Conservation (phyloP, 2,888 invertebrate genomes). For the Malthinus seriepunctatus region DNA sequence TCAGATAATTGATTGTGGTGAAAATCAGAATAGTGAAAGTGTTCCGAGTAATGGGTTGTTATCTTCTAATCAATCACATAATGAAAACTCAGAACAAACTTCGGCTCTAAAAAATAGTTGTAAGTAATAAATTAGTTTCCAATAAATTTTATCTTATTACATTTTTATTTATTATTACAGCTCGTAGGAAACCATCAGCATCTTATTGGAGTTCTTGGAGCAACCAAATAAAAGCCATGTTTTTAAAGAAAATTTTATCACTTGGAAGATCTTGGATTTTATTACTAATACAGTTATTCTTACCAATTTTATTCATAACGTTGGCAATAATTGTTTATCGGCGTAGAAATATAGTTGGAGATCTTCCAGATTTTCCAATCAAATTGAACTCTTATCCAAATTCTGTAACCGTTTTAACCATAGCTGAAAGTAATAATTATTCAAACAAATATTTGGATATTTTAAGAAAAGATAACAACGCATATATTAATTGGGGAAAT, state of each 20-base stretch:
- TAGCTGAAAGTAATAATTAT: slow-evolving; percentile 40
- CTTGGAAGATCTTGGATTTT: slow-evolving; percentile 70
- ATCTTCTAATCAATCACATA: no score
- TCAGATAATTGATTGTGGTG: neutral
- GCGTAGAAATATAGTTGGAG: slow-evolving; percentile 53
- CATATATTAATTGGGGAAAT: slow-evolving; percentile 26
- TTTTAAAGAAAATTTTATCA: slow-evolving; percentile 49
- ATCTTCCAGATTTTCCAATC: slow-evolving; percentile 61
- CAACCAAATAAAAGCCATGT: slow-evolving; percentile 52
- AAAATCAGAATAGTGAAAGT: neutral
- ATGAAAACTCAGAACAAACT: no score
- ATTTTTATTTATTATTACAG: no score
- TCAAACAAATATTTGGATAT: slow-evolving; percentile 47
- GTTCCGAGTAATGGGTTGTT: no score
- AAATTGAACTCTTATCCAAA: slow-evolving; percentile 55
- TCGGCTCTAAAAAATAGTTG: no score
- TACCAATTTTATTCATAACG: slow-evolving; percentile 68
- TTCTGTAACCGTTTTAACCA: slow-evolving; percentile 46
- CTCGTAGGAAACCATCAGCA: neutral
- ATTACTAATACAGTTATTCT: slow-evolving; percentile 65
- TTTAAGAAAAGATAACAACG: slow-evolving; percentile 7
- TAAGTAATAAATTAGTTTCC: no score
- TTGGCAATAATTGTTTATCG: slow-evolving; percentile 64
- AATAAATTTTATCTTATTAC: no score
- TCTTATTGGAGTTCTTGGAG: slow-evolving; percentile 27